Evolutionary conservation across 2,797 vertebrate species (phyloP).

Genomic region (Nasua narica): DNA sequence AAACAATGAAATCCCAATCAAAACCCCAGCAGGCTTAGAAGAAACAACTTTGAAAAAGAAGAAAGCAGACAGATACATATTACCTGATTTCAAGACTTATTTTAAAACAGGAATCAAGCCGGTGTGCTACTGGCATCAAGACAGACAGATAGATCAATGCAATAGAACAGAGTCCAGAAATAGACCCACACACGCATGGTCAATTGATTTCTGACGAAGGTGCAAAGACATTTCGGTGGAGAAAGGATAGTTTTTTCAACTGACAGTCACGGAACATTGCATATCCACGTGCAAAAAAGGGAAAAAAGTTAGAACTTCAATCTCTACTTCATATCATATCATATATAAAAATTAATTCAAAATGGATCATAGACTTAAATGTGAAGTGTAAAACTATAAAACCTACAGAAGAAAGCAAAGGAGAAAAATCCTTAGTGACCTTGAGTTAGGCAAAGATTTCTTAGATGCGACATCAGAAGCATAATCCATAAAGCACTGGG

Average conservation of each 20-base stretch:
- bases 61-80: background rate
- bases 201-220: background rate
- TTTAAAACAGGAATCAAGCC: background rate
- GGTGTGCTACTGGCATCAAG: background rate
- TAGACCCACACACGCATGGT: background rate
- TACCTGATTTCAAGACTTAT: background rate
- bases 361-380: background rate
- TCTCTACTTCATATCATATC: background rate
- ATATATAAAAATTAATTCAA: background rate
- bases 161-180: background rate
- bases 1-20: background rate
- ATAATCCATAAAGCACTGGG: background rate
- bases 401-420: background rate
- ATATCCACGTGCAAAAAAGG: background rate
- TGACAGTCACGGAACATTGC: rapidly evolving
- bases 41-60: background rate
- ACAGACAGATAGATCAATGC: background rate
- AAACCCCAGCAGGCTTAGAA: background rate
- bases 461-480: background rate
- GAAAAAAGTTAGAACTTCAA: background rate
- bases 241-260: background rate
- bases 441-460: background rate
- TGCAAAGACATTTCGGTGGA: background rate
- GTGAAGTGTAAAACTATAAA: background rate
- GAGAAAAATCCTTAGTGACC: background rate